Evolutionary conservation across 1,140 invertebrate genomes (phyloP).

Genomic region (Linepithema humile): DNA sequence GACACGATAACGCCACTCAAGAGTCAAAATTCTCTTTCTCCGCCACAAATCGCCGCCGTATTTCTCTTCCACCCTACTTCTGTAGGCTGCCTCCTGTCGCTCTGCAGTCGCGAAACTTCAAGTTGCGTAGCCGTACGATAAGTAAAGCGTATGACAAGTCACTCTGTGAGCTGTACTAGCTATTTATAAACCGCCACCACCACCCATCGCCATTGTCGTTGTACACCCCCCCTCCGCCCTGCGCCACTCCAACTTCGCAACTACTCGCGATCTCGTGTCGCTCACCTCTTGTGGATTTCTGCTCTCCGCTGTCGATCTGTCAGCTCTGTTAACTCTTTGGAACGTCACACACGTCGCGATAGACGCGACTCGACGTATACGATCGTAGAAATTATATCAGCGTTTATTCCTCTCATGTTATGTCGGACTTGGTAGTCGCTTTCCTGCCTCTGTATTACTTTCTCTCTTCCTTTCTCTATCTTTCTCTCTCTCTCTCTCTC

Average conservation of each 20-base stretch:
- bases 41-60: neutral
- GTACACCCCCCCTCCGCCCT: neutral
- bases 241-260: slow-evolving; percentile 39
- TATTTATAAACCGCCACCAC: slow-evolving; percentile 25
- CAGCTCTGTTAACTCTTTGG: slow-evolving; percentile 26
- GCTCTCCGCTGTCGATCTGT: slow-evolving; percentile 44
- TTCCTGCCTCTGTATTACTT: slow-evolving; percentile 37
- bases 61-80: slow-evolving; percentile 17
- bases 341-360: slow-evolving; percentile 36
- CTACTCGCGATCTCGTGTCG: slow-evolving; percentile 50
- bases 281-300: slow-evolving; percentile 45
- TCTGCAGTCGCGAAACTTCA: slow-evolving; percentile 58
- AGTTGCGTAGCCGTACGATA: slow-evolving; percentile 43
- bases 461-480: neutral
- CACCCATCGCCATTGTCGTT: slow-evolving; percentile 40
- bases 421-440: slow-evolving; percentile 38
- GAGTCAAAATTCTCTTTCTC: slow-evolving; percentile 52
- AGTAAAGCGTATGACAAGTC: slow-evolving; percentile 45
- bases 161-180: slow-evolving; percentile 49
- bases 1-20: slow-evolving; percentile 50
- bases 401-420: slow-evolving; percentile 25
- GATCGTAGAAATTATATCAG: slow-evolving; percentile 23
- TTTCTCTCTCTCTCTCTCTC: neutral
- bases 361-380: slow-evolving; percentile 2
- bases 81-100: slow-evolving; percentile 55